Evolutionary conservation across 1,140 invertebrate species (phyloP).

Genomic region (Panonychus citri): DNA sequence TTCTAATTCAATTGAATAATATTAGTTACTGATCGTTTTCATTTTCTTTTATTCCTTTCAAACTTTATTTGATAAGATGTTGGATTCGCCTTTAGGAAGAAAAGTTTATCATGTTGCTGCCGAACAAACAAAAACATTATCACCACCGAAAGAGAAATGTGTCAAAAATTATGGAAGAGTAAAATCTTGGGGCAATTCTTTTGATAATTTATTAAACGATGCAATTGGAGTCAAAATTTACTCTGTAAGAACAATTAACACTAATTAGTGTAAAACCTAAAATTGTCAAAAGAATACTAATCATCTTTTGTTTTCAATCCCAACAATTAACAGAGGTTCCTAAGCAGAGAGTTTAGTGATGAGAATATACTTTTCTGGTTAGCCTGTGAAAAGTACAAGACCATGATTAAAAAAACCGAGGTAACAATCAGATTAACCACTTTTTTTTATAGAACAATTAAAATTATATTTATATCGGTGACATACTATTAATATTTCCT

Average conservation of each 20-base stretch:
- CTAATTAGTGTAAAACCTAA: too few relatives aligned
- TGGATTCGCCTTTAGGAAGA: neutral
- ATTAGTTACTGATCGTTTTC: neutral
- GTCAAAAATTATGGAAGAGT: neutral
- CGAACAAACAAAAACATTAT: too few relatives aligned
- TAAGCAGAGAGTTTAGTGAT: constrained; percentile 33
- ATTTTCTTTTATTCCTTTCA: neutral
- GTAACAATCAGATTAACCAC: neutral
- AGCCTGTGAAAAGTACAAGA: constrained; percentile 33
- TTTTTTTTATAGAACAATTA: too few relatives aligned
- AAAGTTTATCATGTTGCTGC: neutral
- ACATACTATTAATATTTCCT: too few relatives aligned
- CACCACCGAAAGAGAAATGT: neutral
- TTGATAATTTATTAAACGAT: neutral
- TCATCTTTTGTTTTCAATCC: too few relatives aligned
- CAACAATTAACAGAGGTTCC: constrained; percentile 22
- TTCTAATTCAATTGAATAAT: neutral
- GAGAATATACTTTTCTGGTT: constrained; percentile 38
- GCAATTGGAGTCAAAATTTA: neutral
- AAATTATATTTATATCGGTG: too few relatives aligned
- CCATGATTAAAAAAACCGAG: constrained; percentile 8
- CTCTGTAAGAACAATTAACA: neutral
- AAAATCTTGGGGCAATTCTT: neutral
- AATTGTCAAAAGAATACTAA: too few relatives aligned
- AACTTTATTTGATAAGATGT: too few relatives aligned